Percentiles rank a stretch among this genome's conserved stretches.
These are phyloP conservation scores for Acronicta leporina DNA, from an alignment of 2,888 invertebrate species.

Conservation along the genomic window DNA sequence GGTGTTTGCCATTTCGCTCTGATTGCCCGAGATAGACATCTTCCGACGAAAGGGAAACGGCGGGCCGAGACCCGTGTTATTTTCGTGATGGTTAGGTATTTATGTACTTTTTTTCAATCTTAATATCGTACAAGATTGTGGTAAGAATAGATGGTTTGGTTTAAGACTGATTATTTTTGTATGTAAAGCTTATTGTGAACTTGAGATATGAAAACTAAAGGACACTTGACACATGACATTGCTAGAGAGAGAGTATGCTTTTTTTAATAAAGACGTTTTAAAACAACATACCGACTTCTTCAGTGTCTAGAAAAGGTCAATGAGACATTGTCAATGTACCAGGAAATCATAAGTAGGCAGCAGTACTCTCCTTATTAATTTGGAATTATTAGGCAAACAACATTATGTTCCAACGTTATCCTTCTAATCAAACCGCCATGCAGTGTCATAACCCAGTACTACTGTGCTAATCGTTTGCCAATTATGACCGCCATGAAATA, in stretches of 20 bases:
- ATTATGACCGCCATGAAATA: slow-evolving; percentile 45
- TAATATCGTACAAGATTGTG: slow-evolving; percentile 55
- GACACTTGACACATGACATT: slow-evolving; percentile 10
- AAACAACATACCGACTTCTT: too few species aligned
- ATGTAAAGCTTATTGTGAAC: slow-evolving; percentile 7
- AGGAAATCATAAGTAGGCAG: slow-evolving; percentile 6
- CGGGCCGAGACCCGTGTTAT: slow-evolving; percentile 73
- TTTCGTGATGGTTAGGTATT: slow-evolving; percentile 67
- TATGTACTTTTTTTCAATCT: slow-evolving; percentile 72
- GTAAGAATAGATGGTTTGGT: slow-evolving; percentile 45
- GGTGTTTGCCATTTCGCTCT: slow-evolving; percentile 67
- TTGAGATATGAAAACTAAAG: slow-evolving; percentile 4
- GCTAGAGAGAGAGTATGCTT: too few species aligned
- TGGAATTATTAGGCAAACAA: too few species aligned
- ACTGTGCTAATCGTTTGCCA: slow-evolving; percentile 42
- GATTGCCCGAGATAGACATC: slow-evolving; percentile 79
- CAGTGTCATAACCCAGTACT: slow-evolving; percentile 36
- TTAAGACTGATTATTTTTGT: slow-evolving; percentile 32
- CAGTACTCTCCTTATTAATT: too few species aligned
- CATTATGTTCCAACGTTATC: neutral
- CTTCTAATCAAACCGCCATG: slow-evolving; percentile 9
- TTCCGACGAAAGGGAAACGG: slow-evolving; percentile 82
- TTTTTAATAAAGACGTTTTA: too few species aligned
- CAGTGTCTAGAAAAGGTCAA: too few species aligned
- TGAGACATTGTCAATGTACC: neutral